Evolutionary conservation across 2,888 invertebrate genomes (phyloP), one percentile per base, ranked within the genome.

Genomic region (Ceriagrion tenellum): DNA sequence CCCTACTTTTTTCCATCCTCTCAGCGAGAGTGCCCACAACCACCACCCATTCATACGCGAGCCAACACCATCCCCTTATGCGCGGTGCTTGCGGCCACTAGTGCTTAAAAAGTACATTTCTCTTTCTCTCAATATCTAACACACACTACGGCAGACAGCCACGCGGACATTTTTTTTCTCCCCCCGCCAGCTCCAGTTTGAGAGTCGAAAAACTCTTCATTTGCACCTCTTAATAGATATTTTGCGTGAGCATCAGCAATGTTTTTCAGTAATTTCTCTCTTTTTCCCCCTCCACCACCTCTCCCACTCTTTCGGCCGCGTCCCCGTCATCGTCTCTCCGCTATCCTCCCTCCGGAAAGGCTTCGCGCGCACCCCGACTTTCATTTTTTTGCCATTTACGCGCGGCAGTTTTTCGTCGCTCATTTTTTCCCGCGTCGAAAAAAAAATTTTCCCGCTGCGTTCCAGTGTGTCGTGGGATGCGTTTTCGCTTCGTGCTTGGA

Each of bases 181-280:
- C 30, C 30, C 59, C 63, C 69, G 23, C 16, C 69, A 69, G 74
- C 35, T 13, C 81, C 69, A 69, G 81, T 81, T 81, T 81, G 81
- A 81, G 81, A 74, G 63, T 93, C 55, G 63, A 47, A 93, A 47
- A 69, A 55, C 93, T 93, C 74, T 93, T 93, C 93, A 93, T 74
- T 69, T 93, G 93, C 69, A 69, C 63, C 74, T 93, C 47, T 47
- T 93, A 69, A 69, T 93, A 74, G 93, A 93, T 93, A 93, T 69
- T 93, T 69, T 47, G 63, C 47, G 69, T 69, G 69, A 47, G 35
- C 69, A 81, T 81, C 81, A 81, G 81, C 74, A 74, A 16, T n/a
- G 93, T 91, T 69, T 63, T 91, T n/a, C n/a, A n/a, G 81, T 81
- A 35, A 81, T 81, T 81, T 35, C 81, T 81, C 81, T 13, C 81